phyloP scores from a whole-genome alignment of 2,113 vertebrate species.

The Macheiramphus alcinus region DNA sequence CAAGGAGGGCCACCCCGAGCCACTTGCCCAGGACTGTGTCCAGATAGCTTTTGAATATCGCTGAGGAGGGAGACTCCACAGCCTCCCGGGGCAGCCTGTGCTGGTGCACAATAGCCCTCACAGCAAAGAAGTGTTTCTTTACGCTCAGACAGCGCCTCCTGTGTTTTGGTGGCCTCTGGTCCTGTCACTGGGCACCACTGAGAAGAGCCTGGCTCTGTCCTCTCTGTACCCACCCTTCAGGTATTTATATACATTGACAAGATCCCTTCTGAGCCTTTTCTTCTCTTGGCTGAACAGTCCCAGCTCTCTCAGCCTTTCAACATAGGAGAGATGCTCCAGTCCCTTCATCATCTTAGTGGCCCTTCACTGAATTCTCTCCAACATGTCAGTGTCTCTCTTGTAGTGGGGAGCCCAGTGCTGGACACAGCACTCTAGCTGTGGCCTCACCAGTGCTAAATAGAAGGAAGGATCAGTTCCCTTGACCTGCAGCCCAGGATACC shows the following conservation, averaged over 20 bases:
- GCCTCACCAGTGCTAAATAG: not conserved
- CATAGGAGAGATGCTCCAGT: not conserved
- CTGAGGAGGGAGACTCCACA: not conserved
- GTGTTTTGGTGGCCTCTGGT: not conserved
- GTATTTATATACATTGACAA: accelerated
- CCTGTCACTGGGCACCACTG: too few species aligned
- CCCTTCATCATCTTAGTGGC: not conserved
- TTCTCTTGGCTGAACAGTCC: not conserved
- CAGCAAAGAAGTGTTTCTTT: not conserved
- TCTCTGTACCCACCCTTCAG: not conserved
- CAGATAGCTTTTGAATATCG: not conserved
- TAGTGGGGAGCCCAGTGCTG: too few species aligned
- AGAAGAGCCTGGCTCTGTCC: not conserved
- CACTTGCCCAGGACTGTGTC: not conserved
- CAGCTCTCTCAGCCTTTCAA: not conserved
- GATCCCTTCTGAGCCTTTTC: not conserved
- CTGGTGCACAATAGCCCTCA: not conserved
- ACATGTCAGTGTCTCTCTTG: not conserved
- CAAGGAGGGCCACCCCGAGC: not conserved
- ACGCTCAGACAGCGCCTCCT: not conserved
- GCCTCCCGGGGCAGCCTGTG: not conserved
- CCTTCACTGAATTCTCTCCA: not conserved
- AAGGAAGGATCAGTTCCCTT: not conserved
- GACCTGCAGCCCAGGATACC: not conserved
- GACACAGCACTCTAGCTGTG: not conserved